Base-by-base conservation (phyloP, 92 coral and sea anemone genomes). In the Epizoanthus ramosus region DNA sequence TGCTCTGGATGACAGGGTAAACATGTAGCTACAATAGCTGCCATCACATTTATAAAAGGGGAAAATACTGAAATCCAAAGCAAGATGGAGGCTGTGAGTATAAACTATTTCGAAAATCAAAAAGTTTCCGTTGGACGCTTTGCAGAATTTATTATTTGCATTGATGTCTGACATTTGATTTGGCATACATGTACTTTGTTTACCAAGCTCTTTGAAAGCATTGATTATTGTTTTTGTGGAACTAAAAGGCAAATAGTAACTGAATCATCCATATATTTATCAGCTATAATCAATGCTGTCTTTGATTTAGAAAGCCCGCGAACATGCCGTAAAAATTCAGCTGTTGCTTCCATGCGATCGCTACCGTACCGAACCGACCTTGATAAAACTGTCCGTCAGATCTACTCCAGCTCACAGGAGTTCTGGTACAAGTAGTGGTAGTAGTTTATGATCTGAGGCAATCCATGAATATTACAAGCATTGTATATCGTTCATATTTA, bases 81-180 rank as follows among this genome's bases (percentile, higher is more conserved):
- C 82, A 43, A 77, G 35, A 77, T 77, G 82, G 82, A 77, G 82
- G 39, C 50, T 14, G 81, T 75, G 23, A 75, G 81, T 75, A 39
- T 59, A 22, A 18, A 52, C 45, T 75, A 25, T 12, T 57, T 61
- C 21, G 25, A 17, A 33, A 50, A 57, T 56, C 58, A 56, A 52
- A 2, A 15, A 37, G 12, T 33, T 67, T 33, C 5, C 9, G 8
- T 16, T 56, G 2, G 31, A 53, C 28, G 2, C 6, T 54, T 73
- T 47, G 56, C 21, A 13, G 75, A 9, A n/a, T 50, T 9, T 1
- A 50, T 71, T 54, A 25, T 22, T 54, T 25, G 41, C 5, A 33
- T n/a, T 43, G 68, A 63, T 57, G 22, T 57, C 19, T 77, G 59
- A 77, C 82, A 57, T 16, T 16, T 28, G 41, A 66, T 18, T 68